Percentiles rank a stretch among this genome's conserved stretches.
These are phyloP conservation scores for Hoplias malabaricus DNA, from an alignment of 2,113 vertebrate genomes.

Conservation along the genomic window DNA sequence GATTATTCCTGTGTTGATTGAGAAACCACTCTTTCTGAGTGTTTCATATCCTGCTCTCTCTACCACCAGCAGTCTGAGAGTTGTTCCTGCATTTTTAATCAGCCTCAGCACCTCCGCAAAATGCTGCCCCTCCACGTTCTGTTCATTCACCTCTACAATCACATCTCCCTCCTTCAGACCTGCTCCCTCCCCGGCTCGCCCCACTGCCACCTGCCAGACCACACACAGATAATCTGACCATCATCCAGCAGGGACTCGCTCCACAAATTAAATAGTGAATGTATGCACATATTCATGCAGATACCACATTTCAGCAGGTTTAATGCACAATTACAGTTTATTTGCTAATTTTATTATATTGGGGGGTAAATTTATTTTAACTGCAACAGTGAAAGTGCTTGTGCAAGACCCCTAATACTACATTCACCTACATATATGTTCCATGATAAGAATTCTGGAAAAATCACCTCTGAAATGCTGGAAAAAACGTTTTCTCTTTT, in stretches of 20 bases:
- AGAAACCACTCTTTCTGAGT: slow-evolving; percentile 27
- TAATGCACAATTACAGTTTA: too few relatives aligned
- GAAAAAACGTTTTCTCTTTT: too few relatives aligned
- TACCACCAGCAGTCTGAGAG: slow-evolving; percentile 55
- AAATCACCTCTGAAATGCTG: too few relatives aligned
- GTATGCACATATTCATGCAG: too few relatives aligned
- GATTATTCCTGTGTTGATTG: slow-evolving; percentile 16
- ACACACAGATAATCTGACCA: neutral
- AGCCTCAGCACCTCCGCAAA: slow-evolving; percentile 59
- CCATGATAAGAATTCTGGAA: too few relatives aligned
- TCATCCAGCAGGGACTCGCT: neutral
- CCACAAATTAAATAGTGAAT: neutral
- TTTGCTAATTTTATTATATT: too few relatives aligned
- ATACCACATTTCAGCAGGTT: too few relatives aligned
- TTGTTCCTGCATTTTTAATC: slow-evolving; percentile 54
- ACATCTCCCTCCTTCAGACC: slow-evolving; percentile 70
- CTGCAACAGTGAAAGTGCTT: too few relatives aligned
- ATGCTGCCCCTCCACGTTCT: slow-evolving; percentile 57
- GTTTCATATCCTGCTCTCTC: slow-evolving; percentile 47
- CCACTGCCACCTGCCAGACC: slow-evolving; percentile 64
- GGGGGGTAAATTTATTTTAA: too few relatives aligned
- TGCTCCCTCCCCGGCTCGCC: slow-evolving; percentile 64
- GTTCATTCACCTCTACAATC: slow-evolving; percentile 73
- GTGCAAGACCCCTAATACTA: too few relatives aligned
- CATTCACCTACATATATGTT: too few relatives aligned